Evolutionary conservation across 2,113 vertebrate genomes (phyloP).

Genomic region (Gobiocypris rarus): DNA sequence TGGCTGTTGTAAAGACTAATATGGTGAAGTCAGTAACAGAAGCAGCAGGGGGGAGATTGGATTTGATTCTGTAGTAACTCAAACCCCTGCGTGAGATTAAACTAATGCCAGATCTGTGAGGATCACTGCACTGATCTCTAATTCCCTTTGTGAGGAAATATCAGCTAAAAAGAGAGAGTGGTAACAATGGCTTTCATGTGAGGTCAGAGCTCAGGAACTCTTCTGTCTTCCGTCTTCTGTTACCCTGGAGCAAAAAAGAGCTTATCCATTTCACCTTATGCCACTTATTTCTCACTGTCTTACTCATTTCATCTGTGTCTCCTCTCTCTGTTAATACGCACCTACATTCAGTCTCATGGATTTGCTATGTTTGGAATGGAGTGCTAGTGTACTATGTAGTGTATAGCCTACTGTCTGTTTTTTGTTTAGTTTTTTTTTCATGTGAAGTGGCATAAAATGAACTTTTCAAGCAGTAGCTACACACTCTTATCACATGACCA

Average conservation of each 20-base stretch:
- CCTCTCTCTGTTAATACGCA: constrained; percentile 1
- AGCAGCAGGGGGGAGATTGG: constrained; percentile 60
- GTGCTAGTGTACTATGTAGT: not conserved
- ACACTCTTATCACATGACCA: not conserved
- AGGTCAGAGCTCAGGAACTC: constrained; percentile 40
- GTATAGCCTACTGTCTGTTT: not conserved
- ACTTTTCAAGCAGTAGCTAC: not conserved
- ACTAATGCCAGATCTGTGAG: constrained; percentile 54
- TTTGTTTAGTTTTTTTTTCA: not conserved
- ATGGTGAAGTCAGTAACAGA: constrained; percentile 56
- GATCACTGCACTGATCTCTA: constrained; percentile 55
- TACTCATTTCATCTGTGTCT: not conserved
- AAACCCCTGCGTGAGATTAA: constrained; percentile 55
- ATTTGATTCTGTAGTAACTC: constrained; percentile 56
- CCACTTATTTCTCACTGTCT: constrained; percentile 30
- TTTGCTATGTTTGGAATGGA: constrained; percentile 15
- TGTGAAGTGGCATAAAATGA: not conserved
- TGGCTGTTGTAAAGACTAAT: constrained; percentile 56
- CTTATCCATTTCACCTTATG: constrained; percentile 49
- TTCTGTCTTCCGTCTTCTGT: constrained; percentile 41
- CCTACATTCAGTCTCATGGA: constrained; percentile 21
- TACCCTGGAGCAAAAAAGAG: constrained; percentile 30
- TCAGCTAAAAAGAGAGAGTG: constrained; percentile 38
- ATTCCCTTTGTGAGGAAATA: constrained; percentile 52
- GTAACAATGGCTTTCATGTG: constrained; percentile 54